Base-by-base conservation (phyloP, 2,888 invertebrate species). In the Tipula vernalis region DNA sequence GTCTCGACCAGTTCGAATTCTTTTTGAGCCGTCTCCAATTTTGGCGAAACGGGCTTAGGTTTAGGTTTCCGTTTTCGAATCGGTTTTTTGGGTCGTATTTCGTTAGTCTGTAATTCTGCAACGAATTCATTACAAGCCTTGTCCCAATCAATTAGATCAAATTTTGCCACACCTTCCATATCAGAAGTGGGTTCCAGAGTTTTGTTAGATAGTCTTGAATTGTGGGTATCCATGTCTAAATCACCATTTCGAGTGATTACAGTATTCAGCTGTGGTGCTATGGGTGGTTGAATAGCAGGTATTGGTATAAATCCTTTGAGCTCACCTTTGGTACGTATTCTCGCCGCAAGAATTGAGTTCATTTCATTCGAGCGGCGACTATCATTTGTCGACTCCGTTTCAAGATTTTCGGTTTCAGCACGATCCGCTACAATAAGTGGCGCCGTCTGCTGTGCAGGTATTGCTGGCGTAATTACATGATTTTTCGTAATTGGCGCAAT, bases 241-340 rank as follows among this genome's bases (percentile, higher is more conserved):
- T 88, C 88, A 57, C 71, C 87, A 15, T 87, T 88, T 39, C 88
- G 42, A 15, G 87, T 88, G 10, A 89, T 84, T 13, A 89, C 89
- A 18, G 88, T 88, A 18, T 88, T 88, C 1, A 42, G 39, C 41
- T 87, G 42, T 42, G 47, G 12, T 44, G 10, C 12, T 12, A 44
- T 6, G 10, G 10, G 10, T 89, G 92, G 91, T 83, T 92, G 91
- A 10, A 83, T 71, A n/a, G 92, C 92, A 41, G 90, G 89, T 89
- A 87, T 90, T 90, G 84, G 89, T 90, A 89, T 88, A 89, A 92
- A 91, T 86, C 93, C 93, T 91, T 97, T 97, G 71, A 97, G 92
- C 91, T 97, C 97, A 1, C 96, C 97, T 92, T 97, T 97, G 3
- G 97, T 97, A 88, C 97, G 93, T 89, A 97, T 97, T 89, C 96